These are phyloP conservation scores for Ramphastos sulfuratus DNA, from an alignment of 2,113 vertebrate genomes.

Conservation along the genomic window DNA sequence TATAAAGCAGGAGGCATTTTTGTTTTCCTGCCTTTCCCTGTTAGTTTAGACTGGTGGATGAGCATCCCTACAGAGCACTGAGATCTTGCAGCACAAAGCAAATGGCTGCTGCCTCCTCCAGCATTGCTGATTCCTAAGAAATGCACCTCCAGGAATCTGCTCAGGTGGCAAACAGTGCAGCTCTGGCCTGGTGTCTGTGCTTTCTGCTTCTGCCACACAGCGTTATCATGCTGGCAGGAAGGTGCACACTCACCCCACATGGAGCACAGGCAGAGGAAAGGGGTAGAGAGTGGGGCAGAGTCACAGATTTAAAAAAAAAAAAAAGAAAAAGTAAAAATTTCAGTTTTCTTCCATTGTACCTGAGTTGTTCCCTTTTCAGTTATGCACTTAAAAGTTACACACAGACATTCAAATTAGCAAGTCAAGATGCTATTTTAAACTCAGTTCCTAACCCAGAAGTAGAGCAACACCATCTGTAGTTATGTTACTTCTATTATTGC, in stretches of 20 bases:
- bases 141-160: neutral
- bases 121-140: neutral
- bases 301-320: neutral
- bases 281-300: neutral
- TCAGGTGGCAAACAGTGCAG: neutral
- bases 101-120: neutral
- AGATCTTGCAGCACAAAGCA: neutral
- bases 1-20: neutral
- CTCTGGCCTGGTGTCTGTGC: neutral
- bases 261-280: neutral
- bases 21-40: neutral
- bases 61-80: neutral
- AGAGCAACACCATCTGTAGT: slow-evolving; percentile 18
- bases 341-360: neutral
- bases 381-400: neutral
- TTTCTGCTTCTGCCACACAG: neutral
- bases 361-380: neutral
- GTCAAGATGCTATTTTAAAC: neutral
- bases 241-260: neutral
- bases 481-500: neutral
- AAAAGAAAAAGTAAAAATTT: neutral
- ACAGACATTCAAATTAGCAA: neutral
- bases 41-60: neutral
- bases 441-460: slow-evolving; percentile 28
- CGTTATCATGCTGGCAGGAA: neutral